Percentiles rank a stretch among this genome's conserved stretches.
phyloP scores from a whole-genome alignment of 2,113 vertebrate species.

The Climacteris rufus region DNA sequence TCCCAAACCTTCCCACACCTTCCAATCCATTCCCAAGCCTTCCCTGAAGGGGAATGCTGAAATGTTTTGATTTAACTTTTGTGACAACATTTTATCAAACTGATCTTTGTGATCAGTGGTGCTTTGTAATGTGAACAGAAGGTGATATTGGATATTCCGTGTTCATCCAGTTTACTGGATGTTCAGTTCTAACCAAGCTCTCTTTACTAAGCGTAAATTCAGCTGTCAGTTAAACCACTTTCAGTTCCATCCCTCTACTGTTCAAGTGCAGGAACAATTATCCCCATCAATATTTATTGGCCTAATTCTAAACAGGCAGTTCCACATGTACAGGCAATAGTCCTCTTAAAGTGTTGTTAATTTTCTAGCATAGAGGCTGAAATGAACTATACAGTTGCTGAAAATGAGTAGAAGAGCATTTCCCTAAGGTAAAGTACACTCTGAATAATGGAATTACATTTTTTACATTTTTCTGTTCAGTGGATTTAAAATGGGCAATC shows the following conservation, averaged over 20 bases:
- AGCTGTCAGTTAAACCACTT: constrained; percentile 60
- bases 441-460: constrained; percentile 60
- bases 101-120: constrained; percentile 44
- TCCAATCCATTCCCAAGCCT: too few species aligned
- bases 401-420: constrained; percentile 59
- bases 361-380: constrained; percentile 63
- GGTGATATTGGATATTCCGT: constrained; percentile 28
- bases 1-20: too few species aligned
- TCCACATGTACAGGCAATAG: constrained; percentile 38
- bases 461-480: constrained; percentile 42
- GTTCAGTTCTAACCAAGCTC: constrained; percentile 32
- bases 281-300: constrained; percentile 68
- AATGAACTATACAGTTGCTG: constrained; percentile 66
- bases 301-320: constrained; percentile 63
- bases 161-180: too few species aligned
- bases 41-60: too few species aligned
- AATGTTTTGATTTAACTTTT: neutral
- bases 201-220: constrained; percentile 65
- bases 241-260: constrained; percentile 45
- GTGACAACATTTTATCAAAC: constrained; percentile 57
- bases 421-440: constrained; percentile 67
- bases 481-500: constrained; percentile 47
- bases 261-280: constrained; percentile 68
- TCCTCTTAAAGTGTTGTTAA: constrained; percentile 66
- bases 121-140: constrained; percentile 43